Percentiles rank a stretch among this genome's conserved stretches.
Evolutionary conservation across 2,888 invertebrate genomes (phyloP).

Genomic region (Eristalinus sepulchralis): DNA sequence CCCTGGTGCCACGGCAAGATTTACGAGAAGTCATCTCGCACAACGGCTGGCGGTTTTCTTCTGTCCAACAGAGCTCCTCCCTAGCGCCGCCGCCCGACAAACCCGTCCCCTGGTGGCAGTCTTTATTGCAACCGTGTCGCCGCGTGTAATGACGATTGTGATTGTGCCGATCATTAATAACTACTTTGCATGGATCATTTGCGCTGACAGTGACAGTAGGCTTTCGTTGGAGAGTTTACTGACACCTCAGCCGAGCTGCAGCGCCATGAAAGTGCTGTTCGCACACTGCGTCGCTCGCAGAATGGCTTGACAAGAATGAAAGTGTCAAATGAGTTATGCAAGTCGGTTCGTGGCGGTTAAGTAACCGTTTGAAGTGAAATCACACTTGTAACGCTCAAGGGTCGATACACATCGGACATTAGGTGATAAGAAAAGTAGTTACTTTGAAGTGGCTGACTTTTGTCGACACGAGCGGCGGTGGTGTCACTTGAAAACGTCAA

Average conservation of each 20-base stretch:
- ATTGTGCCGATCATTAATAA: constrained; percentile 59
- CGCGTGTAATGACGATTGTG: constrained; percentile 56
- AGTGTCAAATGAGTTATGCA: constrained; percentile 52
- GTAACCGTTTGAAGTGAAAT: constrained; percentile 20
- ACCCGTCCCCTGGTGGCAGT: neutral
- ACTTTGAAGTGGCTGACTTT: neutral
- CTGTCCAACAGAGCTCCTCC: neutral
- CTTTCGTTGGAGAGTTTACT: constrained; percentile 48
- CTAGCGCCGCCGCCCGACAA: neutral
- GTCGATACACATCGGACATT: neutral
- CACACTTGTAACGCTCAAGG: constrained; percentile 1
- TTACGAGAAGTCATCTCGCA: constrained; percentile 60
- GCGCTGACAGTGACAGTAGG: constrained; percentile 29
- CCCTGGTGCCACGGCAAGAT: constrained; percentile 22
- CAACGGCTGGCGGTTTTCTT: constrained; percentile 8
- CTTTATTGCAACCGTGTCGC: constrained; percentile 57
- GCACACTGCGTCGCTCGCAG: neutral
- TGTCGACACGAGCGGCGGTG: neutral
- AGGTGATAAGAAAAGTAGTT: neutral
- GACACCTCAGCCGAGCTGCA: constrained; percentile 19
- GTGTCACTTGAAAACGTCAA: neutral
- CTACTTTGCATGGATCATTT: constrained; percentile 66
- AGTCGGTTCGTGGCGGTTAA: neutral
- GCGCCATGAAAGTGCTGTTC: neutral
- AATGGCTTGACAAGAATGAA: constrained; percentile 34